Evolutionary conservation across 2,113 vertebrate genomes (phyloP).

Genomic region (Osmerus eperlanus): DNA sequence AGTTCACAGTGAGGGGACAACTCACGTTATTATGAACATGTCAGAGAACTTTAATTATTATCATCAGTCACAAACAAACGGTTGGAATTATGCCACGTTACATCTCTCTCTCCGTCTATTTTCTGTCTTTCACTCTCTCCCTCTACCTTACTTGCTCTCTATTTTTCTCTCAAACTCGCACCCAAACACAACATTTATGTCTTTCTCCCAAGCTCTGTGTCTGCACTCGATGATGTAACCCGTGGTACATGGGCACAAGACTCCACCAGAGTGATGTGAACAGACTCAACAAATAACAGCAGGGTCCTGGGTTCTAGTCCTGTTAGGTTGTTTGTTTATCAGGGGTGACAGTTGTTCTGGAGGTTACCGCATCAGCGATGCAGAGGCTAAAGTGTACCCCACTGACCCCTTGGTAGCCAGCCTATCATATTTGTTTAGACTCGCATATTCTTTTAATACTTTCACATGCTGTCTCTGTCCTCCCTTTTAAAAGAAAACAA

Average conservation of each 20-base stretch:
- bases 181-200: too few species aligned
- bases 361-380: too few species aligned
- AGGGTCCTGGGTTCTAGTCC: too few species aligned
- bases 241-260: too few species aligned
- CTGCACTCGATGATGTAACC: too few species aligned
- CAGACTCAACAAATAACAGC: too few species aligned
- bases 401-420: not conserved
- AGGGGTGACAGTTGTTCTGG: slow-evolving; percentile 2
- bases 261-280: too few species aligned
- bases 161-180: not conserved
- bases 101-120: not conserved
- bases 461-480: not conserved
- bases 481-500: not conserved
- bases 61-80: too few species aligned
- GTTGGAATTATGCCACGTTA: not conserved
- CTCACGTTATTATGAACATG: too few species aligned
- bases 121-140: not conserved
- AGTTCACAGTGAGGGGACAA: not conserved
- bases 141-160: not conserved
- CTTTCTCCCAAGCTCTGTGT: too few species aligned
- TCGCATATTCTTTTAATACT: not conserved
- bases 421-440: not conserved
- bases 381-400: not conserved
- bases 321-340: not conserved
- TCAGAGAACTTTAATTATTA: too few species aligned